Evolutionary conservation across 1,140 invertebrate genomes (phyloP).

Genomic region (Pseudomyrmex pallidus): DNA sequence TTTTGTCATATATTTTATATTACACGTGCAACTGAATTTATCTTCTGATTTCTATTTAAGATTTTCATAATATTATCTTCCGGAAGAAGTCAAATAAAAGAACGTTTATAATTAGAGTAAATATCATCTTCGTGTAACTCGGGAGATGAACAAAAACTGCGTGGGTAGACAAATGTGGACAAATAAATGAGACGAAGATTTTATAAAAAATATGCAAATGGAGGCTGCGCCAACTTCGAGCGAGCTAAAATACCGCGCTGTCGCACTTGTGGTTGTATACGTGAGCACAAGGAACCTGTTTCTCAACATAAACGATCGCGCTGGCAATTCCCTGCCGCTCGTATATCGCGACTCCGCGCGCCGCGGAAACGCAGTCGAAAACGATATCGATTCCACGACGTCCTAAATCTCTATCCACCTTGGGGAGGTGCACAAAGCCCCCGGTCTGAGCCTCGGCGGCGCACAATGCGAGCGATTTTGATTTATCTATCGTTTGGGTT

Average conservation of each 20-base stretch:
- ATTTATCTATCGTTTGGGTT: constrained; percentile 77
- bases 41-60: too few relatives aligned
- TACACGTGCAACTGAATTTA: too few relatives aligned
- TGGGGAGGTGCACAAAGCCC: constrained; percentile 42
- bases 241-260: neutral
- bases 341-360: constrained; percentile 1
- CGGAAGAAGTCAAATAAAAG: too few relatives aligned
- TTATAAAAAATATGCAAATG: too few relatives aligned
- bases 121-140: too few relatives aligned
- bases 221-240: neutral
- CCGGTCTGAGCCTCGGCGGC: constrained; percentile 58
- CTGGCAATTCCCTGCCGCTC: neutral
- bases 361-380: constrained; percentile 1
- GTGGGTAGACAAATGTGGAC: too few relatives aligned
- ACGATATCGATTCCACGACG: constrained; percentile 34
- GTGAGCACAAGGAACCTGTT: neutral
- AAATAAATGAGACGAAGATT: too few relatives aligned
- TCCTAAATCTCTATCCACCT: constrained; percentile 50
- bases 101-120: too few relatives aligned
- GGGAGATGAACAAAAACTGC: too few relatives aligned
- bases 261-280: neutral
- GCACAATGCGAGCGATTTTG: constrained; percentile 76
- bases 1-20: too few relatives aligned
- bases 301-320: neutral
- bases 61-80: too few relatives aligned